These are phyloP conservation scores for Auanema freiburgensis DNA, from an alignment of 2,888 invertebrate genomes.

Conservation along the genomic window DNA sequence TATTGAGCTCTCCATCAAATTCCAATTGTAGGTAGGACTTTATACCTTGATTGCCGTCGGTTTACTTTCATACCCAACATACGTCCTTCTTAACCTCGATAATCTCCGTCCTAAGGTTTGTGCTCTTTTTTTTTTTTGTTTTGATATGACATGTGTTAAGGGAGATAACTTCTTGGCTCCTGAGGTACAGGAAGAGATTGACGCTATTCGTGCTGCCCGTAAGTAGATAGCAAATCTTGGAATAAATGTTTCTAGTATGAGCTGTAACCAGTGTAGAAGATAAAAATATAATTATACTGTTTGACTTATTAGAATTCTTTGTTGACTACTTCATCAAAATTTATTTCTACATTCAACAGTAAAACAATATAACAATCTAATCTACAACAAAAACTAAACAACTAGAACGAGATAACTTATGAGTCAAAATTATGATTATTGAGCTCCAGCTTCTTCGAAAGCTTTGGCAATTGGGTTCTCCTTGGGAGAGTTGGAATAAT, in stretches of 20 bases:
- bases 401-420: slow-evolving; percentile 3
- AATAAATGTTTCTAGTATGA: slow-evolving; percentile 18
- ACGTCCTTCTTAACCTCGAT: slow-evolving; percentile 56
- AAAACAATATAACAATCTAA: slow-evolving; percentile 16
- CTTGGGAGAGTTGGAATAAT: slow-evolving; percentile 57
- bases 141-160: slow-evolving; percentile 19
- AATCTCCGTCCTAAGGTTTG: slow-evolving; percentile 50
- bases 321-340: too few species aligned
- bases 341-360: slow-evolving; percentile 8
- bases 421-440: background rate
- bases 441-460: slow-evolving; percentile 39
- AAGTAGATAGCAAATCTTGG: slow-evolving; percentile 20
- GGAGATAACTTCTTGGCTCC: slow-evolving; percentile 47
- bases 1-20: slow-evolving; percentile 1
- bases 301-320: too few species aligned
- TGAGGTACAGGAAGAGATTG: slow-evolving; percentile 57
- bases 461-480: slow-evolving; percentile 57
- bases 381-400: slow-evolving; percentile 6
- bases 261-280: too few species aligned
- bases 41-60: slow-evolving; percentile 50
- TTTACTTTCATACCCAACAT: slow-evolving; percentile 60
- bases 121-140: background rate
- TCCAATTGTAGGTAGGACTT: slow-evolving; percentile 38
- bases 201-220: slow-evolving; percentile 52
- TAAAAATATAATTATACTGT: too few species aligned